Base-by-base conservation (phyloP, 1,140 invertebrate species). In the Planococcus citri region DNA sequence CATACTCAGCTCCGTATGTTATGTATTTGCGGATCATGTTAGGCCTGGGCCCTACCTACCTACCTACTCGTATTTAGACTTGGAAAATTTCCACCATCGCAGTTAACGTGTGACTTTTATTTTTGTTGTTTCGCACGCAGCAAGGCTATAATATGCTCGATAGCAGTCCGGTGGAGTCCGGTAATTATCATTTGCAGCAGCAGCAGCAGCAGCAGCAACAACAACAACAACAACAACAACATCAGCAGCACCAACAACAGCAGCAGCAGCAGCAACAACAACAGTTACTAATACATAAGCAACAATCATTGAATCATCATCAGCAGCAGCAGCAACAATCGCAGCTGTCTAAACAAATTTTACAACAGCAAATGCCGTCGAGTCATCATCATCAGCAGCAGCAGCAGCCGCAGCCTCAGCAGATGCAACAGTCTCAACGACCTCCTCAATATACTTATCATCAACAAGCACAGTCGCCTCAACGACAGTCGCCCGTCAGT, bases 271-370 rank as follows among this genome's bases (percentile, higher is more conserved):
- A 70, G 77, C 79, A 76, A 77, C 80, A 73, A 78, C 57, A 60
- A 9, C 57, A 60, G 6, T n/a, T 6, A 20, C 6, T 60, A 77
- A 78, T 6, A 70, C 6, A 37, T 6, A 82, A 83, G 74, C 83
- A 83, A 75, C 77, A 80, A 41, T 79, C 80, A 68, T 80, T 81
- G 76, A 82, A 82, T 76, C n/a, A n/a, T n/a, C n/a, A n/a, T n/a
- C n/a, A n/a, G n/a, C 80, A 60, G 20, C 57, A 60, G 20, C n/a
- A 20, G 6, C 83, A 73, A 79, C 83, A 71, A 82, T 83, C 76
- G 79, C 82, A 73, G 82, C 82, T 73, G 80, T 82, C 27, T 82
- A 82, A 77, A 80, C 75, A 79, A 68, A 70, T 70, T 27, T 74
- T 73, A 57, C 75, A 76, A 68, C 69, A 70, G 22, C 70, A 64